These are phyloP conservation scores for Pseudococcus longispinus DNA, from an alignment of 2,888 invertebrate genomes.

Conservation along the genomic window DNA sequence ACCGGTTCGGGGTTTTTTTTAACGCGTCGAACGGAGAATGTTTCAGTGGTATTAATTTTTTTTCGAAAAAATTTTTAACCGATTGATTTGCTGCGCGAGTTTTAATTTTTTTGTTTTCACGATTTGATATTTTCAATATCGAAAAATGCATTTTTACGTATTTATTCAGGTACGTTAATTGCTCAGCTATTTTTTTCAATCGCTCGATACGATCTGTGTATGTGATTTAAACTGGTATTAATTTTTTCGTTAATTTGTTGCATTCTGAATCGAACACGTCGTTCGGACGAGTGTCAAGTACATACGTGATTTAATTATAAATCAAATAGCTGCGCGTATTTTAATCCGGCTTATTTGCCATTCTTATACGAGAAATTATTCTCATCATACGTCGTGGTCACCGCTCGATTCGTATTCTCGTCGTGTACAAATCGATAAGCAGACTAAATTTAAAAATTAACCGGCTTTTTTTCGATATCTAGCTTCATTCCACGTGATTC, in stretches of 20 bases:
- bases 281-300: background rate
- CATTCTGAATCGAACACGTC: background rate
- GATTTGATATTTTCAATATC: background rate
- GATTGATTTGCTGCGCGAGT: conserved; percentile 27
- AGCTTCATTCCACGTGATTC: no score
- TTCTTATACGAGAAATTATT: conserved; percentile 1
- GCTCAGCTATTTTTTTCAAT: background rate
- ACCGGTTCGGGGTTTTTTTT: background rate
- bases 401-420: background rate
- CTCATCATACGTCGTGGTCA: background rate
- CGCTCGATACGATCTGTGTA: background rate
- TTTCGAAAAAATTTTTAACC: background rate
- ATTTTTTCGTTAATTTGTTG: background rate
- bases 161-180: conserved; percentile 24
- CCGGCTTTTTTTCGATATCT: background rate
- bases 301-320: conserved; percentile 7
- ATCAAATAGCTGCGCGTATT: background rate
- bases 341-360: background rate
- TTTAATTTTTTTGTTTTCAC: background rate
- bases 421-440: background rate
- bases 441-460: background rate
- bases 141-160: conserved; percentile 28
- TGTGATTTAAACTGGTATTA: background rate
- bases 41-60: background rate
- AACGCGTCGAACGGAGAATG: background rate